Percentiles rank a stretch among this genome's conserved stretches.
Conservation (phyloP, 2,113 vertebrate genomes). For the Syrmaticus mikado region DNA sequence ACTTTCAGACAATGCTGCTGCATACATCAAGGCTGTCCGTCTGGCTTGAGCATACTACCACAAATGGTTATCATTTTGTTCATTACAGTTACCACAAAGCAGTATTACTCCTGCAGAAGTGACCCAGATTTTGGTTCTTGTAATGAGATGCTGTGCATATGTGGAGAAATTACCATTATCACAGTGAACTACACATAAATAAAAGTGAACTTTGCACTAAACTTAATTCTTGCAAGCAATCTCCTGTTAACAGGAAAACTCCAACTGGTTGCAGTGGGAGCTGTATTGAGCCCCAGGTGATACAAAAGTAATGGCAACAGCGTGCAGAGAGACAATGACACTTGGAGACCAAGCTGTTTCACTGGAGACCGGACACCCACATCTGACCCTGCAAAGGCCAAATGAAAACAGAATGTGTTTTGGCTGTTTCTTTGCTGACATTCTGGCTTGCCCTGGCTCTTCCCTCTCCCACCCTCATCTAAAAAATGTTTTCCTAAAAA, state of each 20-base stretch:
- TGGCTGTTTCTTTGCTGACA: not conserved
- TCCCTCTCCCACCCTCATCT: not conserved
- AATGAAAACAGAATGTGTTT: not conserved
- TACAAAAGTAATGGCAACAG: not conserved
- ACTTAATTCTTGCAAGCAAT: not conserved
- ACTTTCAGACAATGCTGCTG: not conserved
- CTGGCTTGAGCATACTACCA: not conserved
- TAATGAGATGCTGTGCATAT: not conserved
- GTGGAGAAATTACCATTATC: not conserved
- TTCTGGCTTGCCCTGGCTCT: not conserved
- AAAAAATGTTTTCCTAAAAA: not conserved
- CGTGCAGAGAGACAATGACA: not conserved
- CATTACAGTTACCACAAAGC: not conserved
- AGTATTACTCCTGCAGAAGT: not conserved
- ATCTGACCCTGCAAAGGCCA: not conserved
- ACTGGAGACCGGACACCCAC: not conserved
- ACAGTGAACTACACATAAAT: not conserved
- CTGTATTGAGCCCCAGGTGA: not conserved
- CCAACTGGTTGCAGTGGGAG: conserved; percentile 2
- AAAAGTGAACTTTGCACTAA: not conserved
- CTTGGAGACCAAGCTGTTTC: not conserved
- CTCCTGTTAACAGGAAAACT: not conserved
- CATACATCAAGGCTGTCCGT: not conserved
- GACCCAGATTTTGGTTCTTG: not conserved
- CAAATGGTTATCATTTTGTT: accelerated